Evolutionary conservation across 1,140 invertebrate genomes (phyloP).

Genomic region (Drosophila ficusphila): DNA sequence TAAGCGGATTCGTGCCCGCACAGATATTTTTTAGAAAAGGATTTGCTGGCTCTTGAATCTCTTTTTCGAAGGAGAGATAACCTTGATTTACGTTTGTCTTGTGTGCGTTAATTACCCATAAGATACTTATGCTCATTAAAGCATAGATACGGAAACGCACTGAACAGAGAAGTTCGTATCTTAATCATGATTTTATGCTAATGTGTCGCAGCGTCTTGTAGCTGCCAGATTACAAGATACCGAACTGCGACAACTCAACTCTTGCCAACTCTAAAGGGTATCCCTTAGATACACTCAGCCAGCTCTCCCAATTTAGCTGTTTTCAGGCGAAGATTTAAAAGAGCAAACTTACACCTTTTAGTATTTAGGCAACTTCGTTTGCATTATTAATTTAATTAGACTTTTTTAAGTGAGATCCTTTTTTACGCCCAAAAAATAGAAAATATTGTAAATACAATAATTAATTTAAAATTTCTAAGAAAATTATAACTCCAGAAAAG

Average conservation of each 20-base stretch:
- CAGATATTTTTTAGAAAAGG: conserved; percentile 70
- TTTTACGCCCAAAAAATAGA: too few species aligned
- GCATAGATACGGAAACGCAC: conserved; percentile 52
- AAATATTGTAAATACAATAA: too few species aligned
- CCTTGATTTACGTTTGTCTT: conserved; percentile 67
- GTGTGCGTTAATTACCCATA: conserved; percentile 65
- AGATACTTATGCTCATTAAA: conserved; percentile 58
- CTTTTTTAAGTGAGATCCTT: too few species aligned
- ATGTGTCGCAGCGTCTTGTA: conserved; percentile 76
- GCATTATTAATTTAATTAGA: too few species aligned
- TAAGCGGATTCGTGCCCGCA: conserved; percentile 48
- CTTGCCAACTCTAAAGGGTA: conserved; percentile 24
- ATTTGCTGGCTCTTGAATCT: conserved; percentile 4
- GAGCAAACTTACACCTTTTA: too few species aligned
- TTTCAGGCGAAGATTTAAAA: not conserved
- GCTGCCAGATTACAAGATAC: conserved; percentile 69
- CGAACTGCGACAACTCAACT: conserved; percentile 46
- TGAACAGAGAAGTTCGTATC: conserved; percentile 58
- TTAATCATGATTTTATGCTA: conserved; percentile 83
- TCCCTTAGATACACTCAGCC: not conserved
- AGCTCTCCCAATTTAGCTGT: not conserved
- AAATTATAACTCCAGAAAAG: too few species aligned
- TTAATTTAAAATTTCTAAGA: too few species aligned
- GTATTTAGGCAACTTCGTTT: too few species aligned
- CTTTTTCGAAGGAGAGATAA: conserved; percentile 44